phyloP scores from a whole-genome alignment of 2,797 vertebrate species.

The Petrocephalus schoutedeni region DNA sequence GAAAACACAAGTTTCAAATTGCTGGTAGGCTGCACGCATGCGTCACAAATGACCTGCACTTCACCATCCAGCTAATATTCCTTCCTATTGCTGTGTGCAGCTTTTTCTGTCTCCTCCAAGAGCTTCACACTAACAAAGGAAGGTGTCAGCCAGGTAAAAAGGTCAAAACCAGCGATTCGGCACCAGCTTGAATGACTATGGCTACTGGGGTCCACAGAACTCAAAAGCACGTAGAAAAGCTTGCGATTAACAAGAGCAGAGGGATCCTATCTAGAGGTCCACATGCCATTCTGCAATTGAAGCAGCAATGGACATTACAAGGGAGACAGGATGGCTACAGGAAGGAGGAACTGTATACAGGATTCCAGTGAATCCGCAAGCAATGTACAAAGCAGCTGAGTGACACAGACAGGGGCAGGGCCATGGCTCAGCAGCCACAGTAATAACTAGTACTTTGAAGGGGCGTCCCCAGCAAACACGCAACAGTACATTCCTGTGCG shows the following conservation, averaged over 20 bases:
- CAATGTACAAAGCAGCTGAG: slow-evolving; percentile 58
- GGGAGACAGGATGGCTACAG: neutral
- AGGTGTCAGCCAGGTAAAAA: neutral
- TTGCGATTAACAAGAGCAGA: neutral
- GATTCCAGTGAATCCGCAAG: neutral
- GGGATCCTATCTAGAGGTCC: neutral
- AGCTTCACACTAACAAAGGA: neutral
- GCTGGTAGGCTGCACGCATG: too few species aligned
- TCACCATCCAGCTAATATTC: too few species aligned
- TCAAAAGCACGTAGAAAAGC: neutral
- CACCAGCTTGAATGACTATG: neutral
- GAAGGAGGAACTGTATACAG: neutral
- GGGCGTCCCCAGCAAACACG: neutral
- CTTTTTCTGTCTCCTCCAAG: too few species aligned
- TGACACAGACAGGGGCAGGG: slow-evolving; percentile 61
- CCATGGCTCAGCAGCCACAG: slow-evolving; percentile 36
- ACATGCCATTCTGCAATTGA: neutral
- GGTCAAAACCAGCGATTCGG: neutral
- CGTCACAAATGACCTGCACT: too few species aligned
- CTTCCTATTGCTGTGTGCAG: too few species aligned
- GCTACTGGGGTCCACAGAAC: neutral
- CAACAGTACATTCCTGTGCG: neutral
- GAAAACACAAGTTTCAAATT: too few species aligned
- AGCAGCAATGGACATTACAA: neutral
- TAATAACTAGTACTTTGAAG: neutral